Percentiles rank a stretch among this genome's conserved stretches.
Conservation (phyloP, 2,113 vertebrate species). For the Seriola quinqueradiata region DNA sequence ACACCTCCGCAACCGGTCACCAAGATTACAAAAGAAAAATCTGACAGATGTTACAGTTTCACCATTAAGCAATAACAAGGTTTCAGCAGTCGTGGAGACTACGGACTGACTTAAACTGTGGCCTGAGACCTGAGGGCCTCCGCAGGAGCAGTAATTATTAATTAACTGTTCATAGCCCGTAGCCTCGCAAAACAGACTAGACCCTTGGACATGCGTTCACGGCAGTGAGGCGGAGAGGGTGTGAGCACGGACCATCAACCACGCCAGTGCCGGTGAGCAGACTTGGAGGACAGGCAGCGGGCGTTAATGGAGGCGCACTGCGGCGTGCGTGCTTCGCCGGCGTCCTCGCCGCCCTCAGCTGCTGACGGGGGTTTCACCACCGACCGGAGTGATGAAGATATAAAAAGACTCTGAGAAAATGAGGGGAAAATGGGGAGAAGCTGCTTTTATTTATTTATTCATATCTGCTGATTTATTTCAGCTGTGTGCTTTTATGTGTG, state of each 20-base stretch:
- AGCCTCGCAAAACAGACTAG: slow-evolving; percentile 53
- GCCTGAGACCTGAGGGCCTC: slow-evolving; percentile 29
- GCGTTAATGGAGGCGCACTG: slow-evolving; percentile 22
- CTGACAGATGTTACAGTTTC: neutral
- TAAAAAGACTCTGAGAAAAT: slow-evolving; percentile 17
- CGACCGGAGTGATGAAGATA: neutral
- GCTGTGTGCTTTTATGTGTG: neutral
- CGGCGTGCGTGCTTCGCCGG: neutral
- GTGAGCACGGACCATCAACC: slow-evolving; percentile 62
- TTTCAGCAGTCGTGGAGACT: slow-evolving; percentile 28
- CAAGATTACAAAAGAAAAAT: neutral
- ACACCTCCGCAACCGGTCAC: neutral
- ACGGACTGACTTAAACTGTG: slow-evolving; percentile 45
- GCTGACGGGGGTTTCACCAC: slow-evolving; percentile 15
- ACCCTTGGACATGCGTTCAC: slow-evolving; percentile 56
- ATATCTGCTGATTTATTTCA: slow-evolving; percentile 12
- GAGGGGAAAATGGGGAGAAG: neutral
- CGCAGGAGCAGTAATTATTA: slow-evolving; percentile 65
- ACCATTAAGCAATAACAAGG: neutral
- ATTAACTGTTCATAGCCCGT: slow-evolving; percentile 72
- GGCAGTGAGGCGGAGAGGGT: slow-evolving; percentile 55
- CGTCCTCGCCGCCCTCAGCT: slow-evolving; percentile 4
- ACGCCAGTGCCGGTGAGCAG: slow-evolving; percentile 25
- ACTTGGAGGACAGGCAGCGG: slow-evolving; percentile 28
- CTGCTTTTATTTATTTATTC: neutral